Percentiles rank a stretch among this genome's conserved stretches.
Conservation (phyloP, 2,888 invertebrate genomes). For the Prosopocoilus inquinatus region DNA sequence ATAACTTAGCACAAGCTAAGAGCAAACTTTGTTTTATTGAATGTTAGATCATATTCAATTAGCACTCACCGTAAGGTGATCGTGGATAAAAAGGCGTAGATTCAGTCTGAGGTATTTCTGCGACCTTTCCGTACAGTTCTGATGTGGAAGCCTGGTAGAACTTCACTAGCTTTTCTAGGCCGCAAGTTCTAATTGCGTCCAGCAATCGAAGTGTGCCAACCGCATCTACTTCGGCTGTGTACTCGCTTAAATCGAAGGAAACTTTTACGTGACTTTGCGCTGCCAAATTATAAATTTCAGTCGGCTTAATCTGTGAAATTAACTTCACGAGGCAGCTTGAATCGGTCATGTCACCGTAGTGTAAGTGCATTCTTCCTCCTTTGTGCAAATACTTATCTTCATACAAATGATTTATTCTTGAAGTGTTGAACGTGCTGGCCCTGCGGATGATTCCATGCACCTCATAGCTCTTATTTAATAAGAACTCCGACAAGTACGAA, state of each 20-base stretch:
- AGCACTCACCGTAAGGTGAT: constrained; percentile 84
- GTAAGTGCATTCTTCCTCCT: constrained; percentile 87
- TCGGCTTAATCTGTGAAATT: constrained; percentile 73
- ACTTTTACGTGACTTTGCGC: constrained; percentile 97
- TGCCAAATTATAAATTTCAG: constrained; percentile 96
- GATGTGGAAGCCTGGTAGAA: constrained; percentile 98
- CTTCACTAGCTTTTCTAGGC: constrained; percentile 73
- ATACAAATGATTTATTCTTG: constrained; percentile 93
- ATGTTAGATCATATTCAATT: not conserved
- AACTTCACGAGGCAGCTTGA: constrained; percentile 91
- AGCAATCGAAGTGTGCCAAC: constrained; percentile 88
- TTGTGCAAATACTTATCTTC: constrained; percentile 85
- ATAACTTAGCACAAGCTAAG: constrained; percentile 91
- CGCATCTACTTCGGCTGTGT: constrained; percentile 97
- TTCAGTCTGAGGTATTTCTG: constrained; percentile 90
- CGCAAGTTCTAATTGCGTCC: constrained; percentile 89
- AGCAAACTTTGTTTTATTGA: constrained; percentile 15
- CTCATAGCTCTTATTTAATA: constrained; percentile 88
- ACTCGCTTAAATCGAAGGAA: constrained; percentile 97
- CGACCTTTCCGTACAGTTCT: constrained; percentile 91
- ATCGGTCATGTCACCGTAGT: constrained; percentile 99
- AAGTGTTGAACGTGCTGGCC: constrained; percentile 95
- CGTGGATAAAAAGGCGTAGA: constrained; percentile 95
- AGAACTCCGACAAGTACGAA: constrained; percentile 92
- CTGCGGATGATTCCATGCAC: constrained; percentile 95